Base-by-base conservation (phyloP, 2,113 vertebrate species). In the Oncorhynchus keta region DNA sequence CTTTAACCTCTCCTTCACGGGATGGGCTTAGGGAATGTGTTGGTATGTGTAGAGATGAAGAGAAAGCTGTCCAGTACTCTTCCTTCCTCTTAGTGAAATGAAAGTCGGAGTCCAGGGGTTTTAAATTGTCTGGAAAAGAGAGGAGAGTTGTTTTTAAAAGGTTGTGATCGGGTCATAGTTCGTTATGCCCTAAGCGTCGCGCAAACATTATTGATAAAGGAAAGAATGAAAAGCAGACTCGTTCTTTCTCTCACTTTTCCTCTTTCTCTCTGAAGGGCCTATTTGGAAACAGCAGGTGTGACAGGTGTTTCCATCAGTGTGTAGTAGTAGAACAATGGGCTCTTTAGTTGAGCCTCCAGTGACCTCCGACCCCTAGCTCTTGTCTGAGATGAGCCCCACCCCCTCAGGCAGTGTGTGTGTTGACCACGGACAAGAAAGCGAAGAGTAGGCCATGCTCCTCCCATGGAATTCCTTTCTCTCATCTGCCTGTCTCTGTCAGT, bases 281-380 rank as follows among this genome's bases (percentile, higher is more conserved):
- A 72, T 30, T 69, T 2, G 72, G 51, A 26, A 28, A 16, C 8
- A 1, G 14, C 30, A 2, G 24, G 70, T 65, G 24, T 16, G 59
- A 22, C 59, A 14, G 59, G 16, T 45, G 51, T 70, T 39, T 64
- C 5, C 14, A 5, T 49, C 18, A 20, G 70, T 59, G 51, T 59
- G 26, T 72, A 32, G 51, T 51, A 67, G 49, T 28, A 70, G 76
- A 85, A 90, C 86, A 89, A 86, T 83, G 79, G 79, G 20, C 75
- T 55, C 81, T 84, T 87, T 74, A 78, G 80, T 83, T 68, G 32
- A 67, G 67, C 73, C 73, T 65, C 49, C 49, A 48, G 62, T 79
- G 81, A 84, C 85, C 82, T 76, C 39, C 68, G 68, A 57, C 81
- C 79, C 76, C 78, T 69, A 66, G 75, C 80, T 79, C 61, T 69